Percentiles rank a stretch among this genome's conserved stretches.
These are phyloP conservation scores for Cetonia aurata DNA, from an alignment of 2,888 invertebrate genomes.

Conservation along the genomic window DNA sequence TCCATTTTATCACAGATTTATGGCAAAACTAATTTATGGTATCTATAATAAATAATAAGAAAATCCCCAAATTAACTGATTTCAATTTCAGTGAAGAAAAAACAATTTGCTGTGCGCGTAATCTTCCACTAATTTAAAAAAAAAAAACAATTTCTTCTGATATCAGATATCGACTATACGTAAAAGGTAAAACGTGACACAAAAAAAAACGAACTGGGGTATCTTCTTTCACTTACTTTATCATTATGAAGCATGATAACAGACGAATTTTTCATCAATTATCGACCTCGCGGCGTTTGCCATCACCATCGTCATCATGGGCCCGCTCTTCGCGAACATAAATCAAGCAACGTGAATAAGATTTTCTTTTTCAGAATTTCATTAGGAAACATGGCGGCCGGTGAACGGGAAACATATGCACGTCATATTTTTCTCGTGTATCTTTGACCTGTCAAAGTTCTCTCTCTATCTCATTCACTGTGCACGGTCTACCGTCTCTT, in stretches of 20 bases:
- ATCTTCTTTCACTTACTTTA: slow-evolving; percentile 34
- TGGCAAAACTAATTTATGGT: no score
- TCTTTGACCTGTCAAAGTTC: slow-evolving; percentile 35
- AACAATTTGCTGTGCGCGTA: neutral
- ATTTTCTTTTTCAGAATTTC: slow-evolving; percentile 41
- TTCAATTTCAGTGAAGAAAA: no score
- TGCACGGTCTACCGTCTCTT: neutral
- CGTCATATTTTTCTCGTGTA: slow-evolving; percentile 39
- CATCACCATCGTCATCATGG: slow-evolving; percentile 20
- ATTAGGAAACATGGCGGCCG: slow-evolving; percentile 38
- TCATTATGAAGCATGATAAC: slow-evolving; percentile 38
- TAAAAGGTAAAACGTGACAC: neutral
- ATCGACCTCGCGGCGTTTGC: slow-evolving; percentile 31
- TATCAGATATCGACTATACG: slow-evolving; percentile 6
- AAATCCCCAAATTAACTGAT: no score
- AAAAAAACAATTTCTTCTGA: slow-evolving; percentile 12
- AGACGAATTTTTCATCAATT: slow-evolving; percentile 39
- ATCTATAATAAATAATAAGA: no score
- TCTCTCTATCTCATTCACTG: slow-evolving; percentile 12
- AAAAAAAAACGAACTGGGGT: slow-evolving; percentile 14
- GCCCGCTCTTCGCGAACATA: slow-evolving; percentile 32
- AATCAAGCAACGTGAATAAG: slow-evolving; percentile 38
- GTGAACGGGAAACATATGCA: slow-evolving; percentile 37
- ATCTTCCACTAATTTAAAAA: slow-evolving; percentile 22
- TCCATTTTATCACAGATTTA: no score